A percentile compares a stretch with the other conserved stretches of the same genome.
Conservation (phyloP, 2,113 vertebrate genomes). For the Channa argus region DNA sequence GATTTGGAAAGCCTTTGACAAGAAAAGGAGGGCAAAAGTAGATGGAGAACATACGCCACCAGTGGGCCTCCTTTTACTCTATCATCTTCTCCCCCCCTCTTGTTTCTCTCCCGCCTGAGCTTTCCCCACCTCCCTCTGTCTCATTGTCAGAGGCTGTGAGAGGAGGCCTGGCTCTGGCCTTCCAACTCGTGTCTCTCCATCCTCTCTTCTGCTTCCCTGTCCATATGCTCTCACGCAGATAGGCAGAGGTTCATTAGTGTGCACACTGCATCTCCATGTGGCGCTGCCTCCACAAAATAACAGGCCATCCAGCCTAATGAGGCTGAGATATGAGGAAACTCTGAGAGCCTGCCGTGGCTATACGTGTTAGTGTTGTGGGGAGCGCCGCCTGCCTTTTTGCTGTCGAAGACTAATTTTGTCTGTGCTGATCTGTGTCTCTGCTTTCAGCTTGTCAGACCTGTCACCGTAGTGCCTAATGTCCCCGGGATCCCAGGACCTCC, state of each 20-base stretch:
- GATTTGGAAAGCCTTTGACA: slow-evolving; percentile 62
- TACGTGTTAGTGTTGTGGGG: slow-evolving; percentile 36
- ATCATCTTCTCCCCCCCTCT: slow-evolving; percentile 25
- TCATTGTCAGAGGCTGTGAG: slow-evolving; percentile 60
- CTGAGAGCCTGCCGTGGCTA: slow-evolving; percentile 53
- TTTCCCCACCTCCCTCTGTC: slow-evolving; percentile 36
- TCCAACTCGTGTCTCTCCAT: slow-evolving; percentile 68
- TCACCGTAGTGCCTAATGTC: slow-evolving; percentile 99
- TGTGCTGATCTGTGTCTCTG: slow-evolving; percentile 77
- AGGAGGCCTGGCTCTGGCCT: slow-evolving; percentile 69
- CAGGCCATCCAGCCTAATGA: slow-evolving; percentile 84
- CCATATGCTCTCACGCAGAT: slow-evolving; percentile 79
- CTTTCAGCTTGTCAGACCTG: slow-evolving; percentile 96
- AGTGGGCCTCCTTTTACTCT: slow-evolving; percentile 51
- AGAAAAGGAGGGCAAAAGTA: slow-evolving; percentile 60
- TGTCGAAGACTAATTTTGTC: slow-evolving; percentile 75
- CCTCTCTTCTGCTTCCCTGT: slow-evolving; percentile 69
- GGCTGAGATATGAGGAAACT: slow-evolving; percentile 82
- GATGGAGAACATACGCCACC: slow-evolving; percentile 60
- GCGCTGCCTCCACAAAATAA: slow-evolving; percentile 81
- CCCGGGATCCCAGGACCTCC: slow-evolving; percentile 98
- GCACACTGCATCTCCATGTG: slow-evolving; percentile 80
- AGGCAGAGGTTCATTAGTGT: slow-evolving; percentile 82
- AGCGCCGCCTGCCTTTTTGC: slow-evolving; percentile 46
- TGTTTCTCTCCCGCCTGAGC: background rate